Conservation (phyloP, 2,113 vertebrate genomes). For the Anarrhichthys ocellatus region DNA sequence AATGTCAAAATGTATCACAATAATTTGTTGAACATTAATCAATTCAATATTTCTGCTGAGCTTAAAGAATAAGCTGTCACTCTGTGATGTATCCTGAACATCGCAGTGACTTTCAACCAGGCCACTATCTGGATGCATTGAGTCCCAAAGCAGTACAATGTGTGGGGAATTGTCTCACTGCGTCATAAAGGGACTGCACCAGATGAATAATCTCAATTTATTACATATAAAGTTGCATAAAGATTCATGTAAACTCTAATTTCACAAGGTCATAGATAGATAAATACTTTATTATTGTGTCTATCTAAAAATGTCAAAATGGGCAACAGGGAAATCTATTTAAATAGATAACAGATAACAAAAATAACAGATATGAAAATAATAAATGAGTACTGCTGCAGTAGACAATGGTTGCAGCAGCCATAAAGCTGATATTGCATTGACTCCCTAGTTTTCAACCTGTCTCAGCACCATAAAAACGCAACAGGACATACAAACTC, state of each 20-base stretch:
- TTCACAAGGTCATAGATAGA: background rate
- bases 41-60: too few relatives aligned
- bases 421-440: background rate
- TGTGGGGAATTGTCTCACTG: too few relatives aligned
- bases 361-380: background rate
- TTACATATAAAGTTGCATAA: background rate
- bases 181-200: too few relatives aligned
- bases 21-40: background rate
- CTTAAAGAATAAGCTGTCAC: too few relatives aligned
- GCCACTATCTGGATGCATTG: too few relatives aligned
- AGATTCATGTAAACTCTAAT: background rate
- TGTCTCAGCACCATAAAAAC: background rate
- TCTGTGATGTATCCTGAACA: too few relatives aligned
- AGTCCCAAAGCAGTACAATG: background rate
- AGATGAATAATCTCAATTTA: background rate
- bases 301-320: background rate
- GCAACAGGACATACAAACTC: too few relatives aligned
- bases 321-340: background rate
- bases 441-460: too few relatives aligned
- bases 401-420: too few relatives aligned
- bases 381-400: background rate
- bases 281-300: background rate
- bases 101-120: too few relatives aligned
- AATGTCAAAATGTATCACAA: background rate
- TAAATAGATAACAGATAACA: background rate